Conservation (phyloP, 1,140 invertebrate genomes). For the Brachionus rubens region DNA sequence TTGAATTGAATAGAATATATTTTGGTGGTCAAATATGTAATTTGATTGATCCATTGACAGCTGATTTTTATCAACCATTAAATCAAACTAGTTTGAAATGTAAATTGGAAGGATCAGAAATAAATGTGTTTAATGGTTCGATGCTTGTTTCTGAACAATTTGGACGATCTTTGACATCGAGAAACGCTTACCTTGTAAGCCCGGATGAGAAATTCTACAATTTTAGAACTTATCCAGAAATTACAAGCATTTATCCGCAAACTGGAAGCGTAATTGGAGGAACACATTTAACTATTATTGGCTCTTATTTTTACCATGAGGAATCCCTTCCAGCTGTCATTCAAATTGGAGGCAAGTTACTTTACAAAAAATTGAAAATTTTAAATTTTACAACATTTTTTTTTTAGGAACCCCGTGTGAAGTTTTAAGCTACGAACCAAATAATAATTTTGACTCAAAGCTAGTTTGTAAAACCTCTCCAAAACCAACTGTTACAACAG, state of each 20-base stretch:
- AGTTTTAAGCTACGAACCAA: not conserved
- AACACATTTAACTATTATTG: not conserved
- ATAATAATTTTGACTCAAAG: not conserved
- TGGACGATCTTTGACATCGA: not conserved
- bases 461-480: not conserved
- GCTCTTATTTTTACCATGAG: conserved; percentile 30
- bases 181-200: not conserved
- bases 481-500: not conserved
- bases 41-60: conserved; percentile 1
- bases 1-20: too few species aligned
- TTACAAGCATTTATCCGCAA: not conserved
- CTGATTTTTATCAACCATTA: not conserved
- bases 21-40: conserved; percentile 20
- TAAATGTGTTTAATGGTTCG: conserved; percentile 10
- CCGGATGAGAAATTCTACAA: conserved; percentile 25
- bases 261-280: conserved; percentile 3
- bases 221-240: conserved; percentile 32
- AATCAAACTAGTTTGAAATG: not conserved
- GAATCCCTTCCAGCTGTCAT: not conserved
- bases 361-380: too few species aligned
- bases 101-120: conserved; percentile 2
- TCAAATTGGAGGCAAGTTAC: not conserved
- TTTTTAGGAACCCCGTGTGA: not conserved
- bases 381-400: too few species aligned
- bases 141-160: conserved; percentile 1